phyloP scores from a whole-genome alignment of 1,140 invertebrate species.

The Drosophila equinoxialis region DNA sequence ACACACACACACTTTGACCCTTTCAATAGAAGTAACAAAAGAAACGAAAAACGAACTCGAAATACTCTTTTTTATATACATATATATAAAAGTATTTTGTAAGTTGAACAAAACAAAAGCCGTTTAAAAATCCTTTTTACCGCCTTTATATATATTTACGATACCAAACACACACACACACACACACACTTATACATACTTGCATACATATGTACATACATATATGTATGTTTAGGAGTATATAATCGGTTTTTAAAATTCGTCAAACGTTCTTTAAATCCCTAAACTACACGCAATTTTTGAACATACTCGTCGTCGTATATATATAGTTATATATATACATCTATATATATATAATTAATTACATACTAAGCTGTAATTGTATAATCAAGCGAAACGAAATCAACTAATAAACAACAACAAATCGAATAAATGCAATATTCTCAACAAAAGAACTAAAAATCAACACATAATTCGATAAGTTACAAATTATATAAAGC shows the following conservation, averaged over 20 bases:
- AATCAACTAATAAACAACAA: conserved; percentile 33
- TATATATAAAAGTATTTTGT: conserved; percentile 60
- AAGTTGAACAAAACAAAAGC: conserved; percentile 45
- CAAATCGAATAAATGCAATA: conserved; percentile 46
- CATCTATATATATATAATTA: conserved; percentile 41
- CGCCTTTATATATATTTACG: conserved; percentile 61
- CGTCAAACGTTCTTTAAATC: conserved; percentile 58
- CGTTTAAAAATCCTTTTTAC: conserved; percentile 63
- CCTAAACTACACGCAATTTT: conserved; percentile 54
- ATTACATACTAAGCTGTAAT: conserved; percentile 43
- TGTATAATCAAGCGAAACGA: conserved; percentile 52
- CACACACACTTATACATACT: neutral
- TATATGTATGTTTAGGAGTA: conserved; percentile 17
- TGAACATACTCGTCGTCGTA: conserved; percentile 53
- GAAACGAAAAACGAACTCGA: conserved; percentile 38
- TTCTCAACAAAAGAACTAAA: conserved; percentile 49
- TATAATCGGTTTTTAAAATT: conserved; percentile 73
- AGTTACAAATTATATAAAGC: conserved; percentile 44
- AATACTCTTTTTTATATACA: conserved; percentile 53
- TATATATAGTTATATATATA: conserved; percentile 40
- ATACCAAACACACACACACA: neutral
- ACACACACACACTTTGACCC: neutral
- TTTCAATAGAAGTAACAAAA: neutral
- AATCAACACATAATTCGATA: conserved; percentile 13
- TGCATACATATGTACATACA: neutral